Conservation (phyloP, 2,113 vertebrate species). For the Alexandromys fortis region DNA sequence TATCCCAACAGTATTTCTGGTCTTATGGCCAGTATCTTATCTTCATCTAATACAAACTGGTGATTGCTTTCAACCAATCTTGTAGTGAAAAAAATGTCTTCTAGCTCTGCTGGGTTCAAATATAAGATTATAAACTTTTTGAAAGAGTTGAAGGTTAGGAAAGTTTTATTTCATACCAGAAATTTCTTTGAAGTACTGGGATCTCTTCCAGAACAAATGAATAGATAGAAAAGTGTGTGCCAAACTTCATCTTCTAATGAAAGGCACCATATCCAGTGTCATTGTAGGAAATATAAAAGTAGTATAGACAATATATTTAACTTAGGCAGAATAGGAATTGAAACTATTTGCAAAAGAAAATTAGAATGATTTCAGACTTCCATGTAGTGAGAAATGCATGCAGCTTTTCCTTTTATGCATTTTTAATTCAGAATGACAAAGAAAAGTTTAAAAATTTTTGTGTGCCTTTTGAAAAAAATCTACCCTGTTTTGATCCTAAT, state of each 20-base stretch:
- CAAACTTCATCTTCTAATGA: slow-evolving; percentile 17
- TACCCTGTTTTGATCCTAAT: neutral
- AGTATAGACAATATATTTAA: slow-evolving; percentile 36
- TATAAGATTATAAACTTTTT: slow-evolving; percentile 31
- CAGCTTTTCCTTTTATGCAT: neutral
- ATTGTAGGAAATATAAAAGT: neutral
- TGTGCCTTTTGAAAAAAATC: neutral
- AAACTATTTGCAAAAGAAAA: slow-evolving; percentile 45
- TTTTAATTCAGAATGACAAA: neutral
- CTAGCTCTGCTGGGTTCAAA: neutral
- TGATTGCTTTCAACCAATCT: neutral
- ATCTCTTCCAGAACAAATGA: neutral
- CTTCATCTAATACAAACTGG: slow-evolving; percentile 23
- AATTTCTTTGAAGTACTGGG: neutral
- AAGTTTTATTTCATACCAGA: slow-evolving; percentile 24
- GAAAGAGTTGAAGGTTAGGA: slow-evolving; percentile 23
- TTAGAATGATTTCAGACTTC: neutral
- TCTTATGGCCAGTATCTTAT: slow-evolving; percentile 31
- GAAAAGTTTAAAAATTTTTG: slow-evolving; percentile 37
- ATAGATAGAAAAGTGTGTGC: slow-evolving; percentile 3
- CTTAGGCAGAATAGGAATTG: neutral
- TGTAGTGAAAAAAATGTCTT: neutral
- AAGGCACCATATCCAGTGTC: neutral
- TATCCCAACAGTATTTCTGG: neutral
- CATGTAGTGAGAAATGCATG: neutral